Evolutionary conservation across 2,797 vertebrate species (phyloP).

Genomic region (Characodon lateralis): DNA sequence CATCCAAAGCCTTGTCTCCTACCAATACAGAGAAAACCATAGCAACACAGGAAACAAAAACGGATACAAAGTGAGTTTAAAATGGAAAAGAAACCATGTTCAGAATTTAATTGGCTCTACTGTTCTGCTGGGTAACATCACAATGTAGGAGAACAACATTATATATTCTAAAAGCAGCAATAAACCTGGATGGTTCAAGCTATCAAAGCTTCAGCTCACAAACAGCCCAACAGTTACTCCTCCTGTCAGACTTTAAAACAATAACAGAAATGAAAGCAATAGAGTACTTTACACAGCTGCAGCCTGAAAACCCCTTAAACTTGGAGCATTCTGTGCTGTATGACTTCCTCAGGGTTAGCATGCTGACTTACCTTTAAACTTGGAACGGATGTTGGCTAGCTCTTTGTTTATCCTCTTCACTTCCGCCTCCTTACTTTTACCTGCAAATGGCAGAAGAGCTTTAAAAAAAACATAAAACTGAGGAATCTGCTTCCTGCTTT

Average conservation of each 20-base stretch:
- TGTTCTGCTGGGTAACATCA: not conserved
- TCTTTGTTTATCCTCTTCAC: constrained; percentile 93
- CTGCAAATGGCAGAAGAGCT: constrained; percentile 63
- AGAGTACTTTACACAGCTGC: not conserved
- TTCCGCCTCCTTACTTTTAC: constrained; percentile 93
- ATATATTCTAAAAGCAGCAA: not conserved
- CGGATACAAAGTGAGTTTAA: not conserved
- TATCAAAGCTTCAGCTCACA: not conserved
- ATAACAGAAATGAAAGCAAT: not conserved
- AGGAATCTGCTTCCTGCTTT: not conserved
- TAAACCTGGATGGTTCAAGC: not conserved
- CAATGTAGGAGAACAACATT: not conserved
- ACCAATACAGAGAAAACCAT: not conserved
- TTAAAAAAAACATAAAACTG: not conserved
- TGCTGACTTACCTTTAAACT: constrained; percentile 85
- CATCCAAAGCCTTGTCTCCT: constrained; percentile 74
- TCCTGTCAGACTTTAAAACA: not conserved
- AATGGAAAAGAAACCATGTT: not conserved
- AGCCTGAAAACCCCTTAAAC: not conserved
- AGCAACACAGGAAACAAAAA: not conserved
- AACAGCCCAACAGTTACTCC: not conserved
- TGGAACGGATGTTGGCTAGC: constrained; percentile 91
- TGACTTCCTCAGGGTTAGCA: not conserved
- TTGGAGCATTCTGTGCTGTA: not conserved
- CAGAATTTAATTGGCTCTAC: not conserved